phyloP scores from a whole-genome alignment of 2,888 invertebrate genomes.

The Apotomis capreana region DNA sequence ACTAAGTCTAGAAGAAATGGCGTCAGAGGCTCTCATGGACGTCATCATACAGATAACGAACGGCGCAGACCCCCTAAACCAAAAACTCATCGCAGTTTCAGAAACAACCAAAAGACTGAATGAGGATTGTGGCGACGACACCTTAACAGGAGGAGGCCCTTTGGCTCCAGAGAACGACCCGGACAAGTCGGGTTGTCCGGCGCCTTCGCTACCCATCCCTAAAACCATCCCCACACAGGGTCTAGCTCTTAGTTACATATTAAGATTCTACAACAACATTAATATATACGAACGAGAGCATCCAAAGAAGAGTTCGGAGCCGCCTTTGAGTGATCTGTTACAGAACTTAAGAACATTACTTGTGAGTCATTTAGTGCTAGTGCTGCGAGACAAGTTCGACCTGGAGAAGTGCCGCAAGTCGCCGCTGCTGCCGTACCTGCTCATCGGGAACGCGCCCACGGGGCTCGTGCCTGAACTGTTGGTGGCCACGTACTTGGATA shows the following conservation, averaged over 20 bases:
- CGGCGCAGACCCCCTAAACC: conserved; percentile 83
- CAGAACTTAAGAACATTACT: conserved; percentile 81
- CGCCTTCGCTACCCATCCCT: conserved; percentile 73
- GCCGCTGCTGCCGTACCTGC: conserved; percentile 86
- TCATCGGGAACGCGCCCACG: conserved; percentile 88
- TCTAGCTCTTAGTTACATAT: conserved; percentile 74
- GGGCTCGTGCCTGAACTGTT: conserved; percentile 89
- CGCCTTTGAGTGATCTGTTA: conserved; percentile 88
- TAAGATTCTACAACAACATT: conserved; percentile 86
- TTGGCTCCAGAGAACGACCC: conserved; percentile 65
- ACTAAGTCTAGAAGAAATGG: conserved; percentile 80
- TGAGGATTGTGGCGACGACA: conserved; percentile 75
- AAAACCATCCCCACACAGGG: conserved; percentile 73
- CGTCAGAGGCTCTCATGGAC: conserved; percentile 87
- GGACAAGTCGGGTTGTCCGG: conserved; percentile 73
- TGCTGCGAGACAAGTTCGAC: conserved; percentile 81
- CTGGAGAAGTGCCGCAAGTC: conserved; percentile 82
- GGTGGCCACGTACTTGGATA: conserved; percentile 84
- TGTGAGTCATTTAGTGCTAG: conserved; percentile 83
- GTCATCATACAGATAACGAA: conserved; percentile 83
- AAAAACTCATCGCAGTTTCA: conserved; percentile 73
- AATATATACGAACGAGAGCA: conserved; percentile 89
- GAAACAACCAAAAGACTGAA: conserved; percentile 74
- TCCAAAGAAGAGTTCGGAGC: conserved; percentile 89
- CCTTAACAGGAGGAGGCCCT: conserved; percentile 65